These are phyloP conservation scores for Sphaerophoria taeniata DNA, from an alignment of 2,888 invertebrate species.

Conservation along the genomic window DNA sequence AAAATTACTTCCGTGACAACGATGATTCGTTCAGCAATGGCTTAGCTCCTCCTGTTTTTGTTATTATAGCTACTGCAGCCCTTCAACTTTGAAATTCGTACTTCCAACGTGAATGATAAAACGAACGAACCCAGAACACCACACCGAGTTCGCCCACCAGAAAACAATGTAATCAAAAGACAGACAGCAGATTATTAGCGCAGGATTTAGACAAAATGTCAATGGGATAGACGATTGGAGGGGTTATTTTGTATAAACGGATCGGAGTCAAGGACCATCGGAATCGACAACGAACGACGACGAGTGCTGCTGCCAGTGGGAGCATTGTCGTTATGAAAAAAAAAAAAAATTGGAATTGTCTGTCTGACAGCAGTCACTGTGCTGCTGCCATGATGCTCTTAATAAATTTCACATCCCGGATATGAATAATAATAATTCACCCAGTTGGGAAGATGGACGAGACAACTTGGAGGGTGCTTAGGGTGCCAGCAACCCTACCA, in stretches of 20 bases:
- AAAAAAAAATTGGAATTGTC: slow-evolving; percentile 61
- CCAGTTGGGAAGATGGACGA: background rate
- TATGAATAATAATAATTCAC: slow-evolving; percentile 71
- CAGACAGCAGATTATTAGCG: slow-evolving; percentile 72
- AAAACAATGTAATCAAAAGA: slow-evolving; percentile 69
- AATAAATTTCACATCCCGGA: slow-evolving; percentile 65
- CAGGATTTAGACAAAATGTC: slow-evolving; percentile 69
- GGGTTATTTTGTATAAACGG: slow-evolving; percentile 2
- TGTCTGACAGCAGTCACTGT: slow-evolving; percentile 57
- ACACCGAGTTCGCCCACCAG: slow-evolving; percentile 9
- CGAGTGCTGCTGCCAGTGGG: background rate
- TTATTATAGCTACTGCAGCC: background rate
- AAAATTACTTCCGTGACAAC: slow-evolving; percentile 70
- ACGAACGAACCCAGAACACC: background rate
- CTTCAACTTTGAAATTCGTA: background rate
- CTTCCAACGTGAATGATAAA: background rate
- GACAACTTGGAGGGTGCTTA: background rate
- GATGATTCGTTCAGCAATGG: slow-evolving; percentile 48
- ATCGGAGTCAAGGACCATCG: too few species aligned
- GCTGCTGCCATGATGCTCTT: slow-evolving; percentile 57
- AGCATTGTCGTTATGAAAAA: slow-evolving; percentile 34
- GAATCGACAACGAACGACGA: too few species aligned
- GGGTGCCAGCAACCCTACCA: too few species aligned
- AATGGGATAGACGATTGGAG: slow-evolving; percentile 56
- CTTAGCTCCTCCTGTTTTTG: background rate